phyloP scores from a whole-genome alignment of 2,888 invertebrate genomes.

The Cheilosia pagana region DNA sequence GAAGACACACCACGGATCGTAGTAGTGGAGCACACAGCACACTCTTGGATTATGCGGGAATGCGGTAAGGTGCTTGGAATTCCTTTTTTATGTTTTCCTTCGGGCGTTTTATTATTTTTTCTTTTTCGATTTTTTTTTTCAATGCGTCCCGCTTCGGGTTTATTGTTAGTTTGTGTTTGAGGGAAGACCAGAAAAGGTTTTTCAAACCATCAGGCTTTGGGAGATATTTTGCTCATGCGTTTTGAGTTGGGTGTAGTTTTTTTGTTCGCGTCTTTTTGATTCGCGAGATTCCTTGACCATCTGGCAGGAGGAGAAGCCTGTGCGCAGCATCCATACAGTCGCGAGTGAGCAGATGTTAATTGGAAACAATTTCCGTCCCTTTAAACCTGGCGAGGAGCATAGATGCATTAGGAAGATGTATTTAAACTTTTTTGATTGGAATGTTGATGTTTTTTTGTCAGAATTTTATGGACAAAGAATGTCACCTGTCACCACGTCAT shows the following conservation, averaged over 20 bases:
- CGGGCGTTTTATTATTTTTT: conserved; percentile 37
- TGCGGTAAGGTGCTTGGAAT: conserved; percentile 75
- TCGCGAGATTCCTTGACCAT: conserved; percentile 67
- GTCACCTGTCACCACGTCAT: too few species aligned
- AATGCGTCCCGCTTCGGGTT: conserved; percentile 13
- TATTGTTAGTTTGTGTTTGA: conserved; percentile 35
- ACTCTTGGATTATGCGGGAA: conserved; percentile 74
- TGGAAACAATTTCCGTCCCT: conserved; percentile 33
- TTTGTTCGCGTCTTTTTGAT: conserved; percentile 23
- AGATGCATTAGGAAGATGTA: background rate
- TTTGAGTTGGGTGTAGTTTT: conserved; percentile 29
- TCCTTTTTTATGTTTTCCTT: conserved; percentile 74
- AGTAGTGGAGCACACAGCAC: conserved; percentile 69
- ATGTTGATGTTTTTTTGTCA: background rate
- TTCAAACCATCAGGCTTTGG: conserved; percentile 48
- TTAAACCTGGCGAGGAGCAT: background rate
- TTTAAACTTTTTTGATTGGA: background rate
- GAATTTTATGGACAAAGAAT: background rate
- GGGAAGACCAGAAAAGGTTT: conserved; percentile 55
- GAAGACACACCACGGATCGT: conserved; percentile 27
- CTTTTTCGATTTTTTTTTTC: conserved; percentile 21
- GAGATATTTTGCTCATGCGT: conserved; percentile 56
- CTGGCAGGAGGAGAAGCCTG: conserved; percentile 61
- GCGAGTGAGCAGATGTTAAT: conserved; percentile 64
- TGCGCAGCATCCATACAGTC: conserved; percentile 65